phyloP scores from a whole-genome alignment of 2,113 vertebrate species.

The Electrona antarctica region DNA sequence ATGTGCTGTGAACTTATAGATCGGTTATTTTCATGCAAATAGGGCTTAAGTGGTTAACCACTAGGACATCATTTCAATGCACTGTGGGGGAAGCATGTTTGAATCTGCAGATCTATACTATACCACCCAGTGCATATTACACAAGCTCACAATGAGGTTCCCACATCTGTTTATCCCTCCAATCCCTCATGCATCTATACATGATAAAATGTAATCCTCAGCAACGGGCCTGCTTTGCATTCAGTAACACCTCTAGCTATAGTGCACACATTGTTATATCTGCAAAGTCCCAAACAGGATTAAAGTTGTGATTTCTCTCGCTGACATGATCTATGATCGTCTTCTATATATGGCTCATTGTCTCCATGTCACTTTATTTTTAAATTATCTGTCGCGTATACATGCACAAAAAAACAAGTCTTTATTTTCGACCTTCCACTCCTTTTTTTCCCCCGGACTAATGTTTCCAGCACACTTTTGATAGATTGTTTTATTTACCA shows the following conservation, averaged over 20 bases:
- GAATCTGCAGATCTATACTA: slow-evolving; percentile 45
- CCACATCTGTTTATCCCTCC: slow-evolving; percentile 64
- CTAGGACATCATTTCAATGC: slow-evolving; percentile 31
- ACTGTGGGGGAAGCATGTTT: slow-evolving; percentile 38
- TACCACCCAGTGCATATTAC: slow-evolving; percentile 13
- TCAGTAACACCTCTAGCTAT: slow-evolving; percentile 52
- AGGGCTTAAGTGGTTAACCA: slow-evolving; percentile 27
- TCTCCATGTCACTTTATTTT: slow-evolving; percentile 27
- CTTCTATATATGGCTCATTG: not conserved
- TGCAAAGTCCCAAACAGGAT: slow-evolving; percentile 38
- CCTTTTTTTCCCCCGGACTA: not conserved
- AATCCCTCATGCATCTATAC: slow-evolving; percentile 63
- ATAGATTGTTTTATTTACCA: slow-evolving; percentile 68
- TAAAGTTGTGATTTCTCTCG: slow-evolving; percentile 55
- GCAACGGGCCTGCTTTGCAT: slow-evolving; percentile 61
- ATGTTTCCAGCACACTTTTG: slow-evolving; percentile 41
- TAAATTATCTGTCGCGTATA: slow-evolving; percentile 6
- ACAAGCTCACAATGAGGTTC: slow-evolving; percentile 52
- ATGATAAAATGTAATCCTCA: slow-evolving; percentile 62
- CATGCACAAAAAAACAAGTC: not conserved
- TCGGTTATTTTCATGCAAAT: no score
- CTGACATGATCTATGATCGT: not conserved
- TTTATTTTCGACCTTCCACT: not conserved
- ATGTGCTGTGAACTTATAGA: no score
- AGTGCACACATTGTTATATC: slow-evolving; percentile 32